Conservation (phyloP, 2,113 vertebrate species). For the Hoplias malabaricus region DNA sequence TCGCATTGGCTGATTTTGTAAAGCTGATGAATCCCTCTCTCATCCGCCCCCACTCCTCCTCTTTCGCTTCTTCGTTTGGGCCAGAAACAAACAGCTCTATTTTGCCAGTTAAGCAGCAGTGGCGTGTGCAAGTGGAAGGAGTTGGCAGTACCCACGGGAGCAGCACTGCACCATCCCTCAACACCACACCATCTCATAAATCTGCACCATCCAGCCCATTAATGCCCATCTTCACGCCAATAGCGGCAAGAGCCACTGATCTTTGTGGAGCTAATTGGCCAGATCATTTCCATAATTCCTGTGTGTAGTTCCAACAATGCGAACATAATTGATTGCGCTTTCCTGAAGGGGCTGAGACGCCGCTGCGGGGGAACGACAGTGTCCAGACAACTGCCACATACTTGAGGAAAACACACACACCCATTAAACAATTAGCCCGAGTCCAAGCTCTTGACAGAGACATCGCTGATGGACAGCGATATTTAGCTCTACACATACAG, state of each 20-base stretch:
- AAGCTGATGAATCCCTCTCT: background rate
- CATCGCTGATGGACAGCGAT: constrained; percentile 19
- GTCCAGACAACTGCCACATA: constrained; percentile 41
- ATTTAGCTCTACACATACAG: constrained; percentile 26
- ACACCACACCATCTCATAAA: background rate
- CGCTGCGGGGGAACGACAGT: constrained; percentile 38
- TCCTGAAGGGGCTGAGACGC: constrained; percentile 13
- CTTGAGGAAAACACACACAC: constrained; percentile 34
- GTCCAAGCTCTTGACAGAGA: constrained; percentile 35
- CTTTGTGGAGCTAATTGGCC: constrained; percentile 36
- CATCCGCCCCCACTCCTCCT: constrained; percentile 2
- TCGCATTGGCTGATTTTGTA: constrained; percentile 10
- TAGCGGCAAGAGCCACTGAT: constrained; percentile 17
- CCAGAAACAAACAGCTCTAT: constrained; percentile 47
- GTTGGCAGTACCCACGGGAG: background rate
- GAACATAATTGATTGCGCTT: constrained; percentile 41
- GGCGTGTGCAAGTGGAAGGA: constrained; percentile 12
- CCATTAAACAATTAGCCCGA: constrained; percentile 44
- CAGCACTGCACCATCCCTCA: constrained; percentile 13
- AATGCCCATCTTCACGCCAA: background rate
- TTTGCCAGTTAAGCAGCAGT: constrained; percentile 16
- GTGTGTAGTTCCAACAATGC: constrained; percentile 28
- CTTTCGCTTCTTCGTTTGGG: background rate
- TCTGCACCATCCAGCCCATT: background rate
- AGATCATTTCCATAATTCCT: constrained; percentile 45